Percentiles rank a stretch among this genome's conserved stretches.
Evolutionary conservation across 2,888 invertebrate genomes (phyloP).

Genomic region (Metallyticus violacea): DNA sequence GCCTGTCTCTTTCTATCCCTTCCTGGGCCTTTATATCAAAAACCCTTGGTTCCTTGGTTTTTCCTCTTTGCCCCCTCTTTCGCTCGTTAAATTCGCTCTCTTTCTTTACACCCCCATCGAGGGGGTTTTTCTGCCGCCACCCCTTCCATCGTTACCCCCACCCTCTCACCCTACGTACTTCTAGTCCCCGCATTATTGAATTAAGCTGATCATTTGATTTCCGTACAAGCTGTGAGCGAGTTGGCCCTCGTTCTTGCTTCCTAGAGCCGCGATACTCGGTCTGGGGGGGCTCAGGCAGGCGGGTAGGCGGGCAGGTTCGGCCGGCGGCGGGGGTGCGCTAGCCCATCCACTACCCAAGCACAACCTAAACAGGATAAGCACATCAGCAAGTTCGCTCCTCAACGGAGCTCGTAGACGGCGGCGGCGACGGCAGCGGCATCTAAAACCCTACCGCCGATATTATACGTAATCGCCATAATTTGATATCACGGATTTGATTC

Average conservation of each 20-base stretch:
- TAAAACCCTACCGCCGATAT: conserved; percentile 45
- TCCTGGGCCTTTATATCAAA: not conserved
- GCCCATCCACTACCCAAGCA: not conserved
- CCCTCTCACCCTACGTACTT: conserved; percentile 26
- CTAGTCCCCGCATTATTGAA: conserved; percentile 61
- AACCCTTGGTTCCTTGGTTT: not conserved
- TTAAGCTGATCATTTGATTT: conserved; percentile 75
- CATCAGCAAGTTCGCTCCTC: conserved; percentile 5
- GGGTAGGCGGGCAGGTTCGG: not conserved
- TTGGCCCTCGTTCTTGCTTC: conserved; percentile 16
- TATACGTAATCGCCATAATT: conserved; percentile 50
- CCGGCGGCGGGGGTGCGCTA: not conserved
- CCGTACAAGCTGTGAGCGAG: conserved; percentile 49
- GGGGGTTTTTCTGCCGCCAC: too few species aligned
- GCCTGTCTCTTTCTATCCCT: conserved; percentile 31
- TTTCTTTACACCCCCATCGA: conserved; percentile 50
- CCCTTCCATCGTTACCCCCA: conserved; percentile 41
- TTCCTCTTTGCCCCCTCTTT: not conserved
- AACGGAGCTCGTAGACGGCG: not conserved
- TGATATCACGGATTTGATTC: conserved; percentile 48
- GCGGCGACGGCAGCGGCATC: conserved; percentile 33
- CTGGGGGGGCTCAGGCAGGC: not conserved
- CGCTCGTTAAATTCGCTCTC: conserved; percentile 37
- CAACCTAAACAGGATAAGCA: conserved; percentile 8
- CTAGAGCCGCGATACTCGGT: not conserved